Evolutionary conservation across 2,888 invertebrate genomes (phyloP).

Genomic region (Cylloceria caligata): DNA sequence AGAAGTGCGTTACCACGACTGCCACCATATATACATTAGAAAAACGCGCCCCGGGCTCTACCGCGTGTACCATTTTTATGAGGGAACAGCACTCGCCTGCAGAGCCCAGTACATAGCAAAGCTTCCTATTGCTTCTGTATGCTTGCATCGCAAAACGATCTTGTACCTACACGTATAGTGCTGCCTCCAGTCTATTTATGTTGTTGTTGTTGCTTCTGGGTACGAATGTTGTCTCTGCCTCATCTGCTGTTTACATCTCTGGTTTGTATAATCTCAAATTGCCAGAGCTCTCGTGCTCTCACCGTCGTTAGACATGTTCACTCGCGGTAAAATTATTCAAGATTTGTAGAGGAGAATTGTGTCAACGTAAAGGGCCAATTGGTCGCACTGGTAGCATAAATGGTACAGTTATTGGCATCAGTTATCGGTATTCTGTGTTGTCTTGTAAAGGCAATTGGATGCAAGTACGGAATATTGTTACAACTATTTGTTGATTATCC

Average conservation of each 20-base stretch:
- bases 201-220: constrained; percentile 56
- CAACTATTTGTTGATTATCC: too few species aligned
- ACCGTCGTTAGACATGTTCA: constrained; percentile 3
- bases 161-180: constrained; percentile 38
- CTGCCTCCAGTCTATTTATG: constrained; percentile 56
- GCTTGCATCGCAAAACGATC: constrained; percentile 38
- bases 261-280: constrained; percentile 52
- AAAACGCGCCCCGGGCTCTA: constrained; percentile 9
- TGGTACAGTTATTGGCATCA: neutral
- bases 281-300: constrained; percentile 31
- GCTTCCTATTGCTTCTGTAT: constrained; percentile 11
- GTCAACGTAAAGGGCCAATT: constrained; percentile 1
- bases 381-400: neutral
- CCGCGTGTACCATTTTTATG: constrained; percentile 43
- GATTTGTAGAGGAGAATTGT: constrained; percentile 6
- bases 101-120: neutral
- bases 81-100: constrained; percentile 27
- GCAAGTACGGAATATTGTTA: neutral
- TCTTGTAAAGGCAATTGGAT: neutral
- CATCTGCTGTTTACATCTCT: constrained; percentile 63
- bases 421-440: neutral
- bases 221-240: constrained; percentile 58
- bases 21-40: constrained; percentile 6
- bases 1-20: constrained; percentile 27
- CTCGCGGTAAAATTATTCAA: constrained; percentile 16